phyloP scores from a whole-genome alignment of 2,113 vertebrate species.

The Podiceps cristatus region DNA sequence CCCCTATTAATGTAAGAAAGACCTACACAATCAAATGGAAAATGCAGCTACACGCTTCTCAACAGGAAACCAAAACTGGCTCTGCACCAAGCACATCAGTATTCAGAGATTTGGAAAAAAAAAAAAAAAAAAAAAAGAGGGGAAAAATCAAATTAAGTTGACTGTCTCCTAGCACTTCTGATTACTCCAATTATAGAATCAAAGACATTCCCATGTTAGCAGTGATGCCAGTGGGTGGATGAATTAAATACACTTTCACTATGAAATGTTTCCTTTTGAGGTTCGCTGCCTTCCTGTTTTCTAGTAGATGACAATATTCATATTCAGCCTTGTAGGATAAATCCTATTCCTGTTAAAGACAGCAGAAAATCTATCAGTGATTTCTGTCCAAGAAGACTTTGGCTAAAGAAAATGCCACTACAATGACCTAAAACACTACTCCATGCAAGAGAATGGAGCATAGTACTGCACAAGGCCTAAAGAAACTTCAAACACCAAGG shows the following conservation, averaged over 20 bases:
- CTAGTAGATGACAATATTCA: neutral
- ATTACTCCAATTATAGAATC: constrained; percentile 17
- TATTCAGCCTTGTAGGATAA: neutral
- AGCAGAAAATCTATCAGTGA: neutral
- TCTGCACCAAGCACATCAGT: neutral
- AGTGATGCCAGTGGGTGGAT: neutral
- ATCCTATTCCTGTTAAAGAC: neutral
- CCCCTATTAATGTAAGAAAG: neutral
- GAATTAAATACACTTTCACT: neutral
- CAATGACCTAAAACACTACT: neutral
- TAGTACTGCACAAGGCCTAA: neutral
- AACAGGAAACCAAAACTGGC: neutral
- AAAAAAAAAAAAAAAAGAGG: accelerated
- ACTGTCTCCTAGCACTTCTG: neutral
- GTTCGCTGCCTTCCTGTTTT: neutral
- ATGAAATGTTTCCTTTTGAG: neutral
- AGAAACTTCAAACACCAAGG: neutral
- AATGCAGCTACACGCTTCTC: neutral
- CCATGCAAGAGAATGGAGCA: neutral
- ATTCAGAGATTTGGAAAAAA: neutral
- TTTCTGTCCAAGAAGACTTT: neutral
- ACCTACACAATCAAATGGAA: neutral
- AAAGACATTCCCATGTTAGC: neutral
- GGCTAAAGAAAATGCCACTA: neutral
- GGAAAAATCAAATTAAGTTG: neutral